A percentile compares a stretch with the other conserved stretches of the same genome.
Evolutionary conservation across 2,113 vertebrate species (phyloP).

Genomic region (Poeciliopsis turrubarensis): DNA sequence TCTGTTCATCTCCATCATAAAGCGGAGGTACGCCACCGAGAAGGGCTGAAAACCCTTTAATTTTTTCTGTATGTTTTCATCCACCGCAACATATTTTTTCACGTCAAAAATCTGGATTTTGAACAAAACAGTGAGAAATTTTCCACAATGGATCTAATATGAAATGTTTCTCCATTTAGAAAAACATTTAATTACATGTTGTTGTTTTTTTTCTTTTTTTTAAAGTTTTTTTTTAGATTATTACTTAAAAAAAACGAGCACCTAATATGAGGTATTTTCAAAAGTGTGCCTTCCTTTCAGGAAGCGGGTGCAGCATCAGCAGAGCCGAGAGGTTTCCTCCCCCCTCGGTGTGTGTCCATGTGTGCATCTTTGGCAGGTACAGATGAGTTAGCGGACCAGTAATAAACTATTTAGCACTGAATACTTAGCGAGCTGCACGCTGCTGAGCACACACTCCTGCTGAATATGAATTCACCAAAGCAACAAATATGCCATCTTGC

Average conservation of each 20-base stretch:
- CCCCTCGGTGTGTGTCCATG: constrained; percentile 19
- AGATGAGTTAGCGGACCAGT: constrained; percentile 51
- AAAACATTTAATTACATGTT: background rate
- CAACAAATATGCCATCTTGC: constrained; percentile 52
- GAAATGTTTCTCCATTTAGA: background rate
- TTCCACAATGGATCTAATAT: background rate
- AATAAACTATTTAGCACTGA: constrained; percentile 62
- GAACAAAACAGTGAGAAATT: background rate
- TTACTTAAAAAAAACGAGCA: background rate
- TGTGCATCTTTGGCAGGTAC: constrained; percentile 35
- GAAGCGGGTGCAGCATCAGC: constrained; percentile 39
- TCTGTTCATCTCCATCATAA: background rate
- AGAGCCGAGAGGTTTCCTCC: constrained; percentile 26
- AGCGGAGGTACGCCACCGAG: background rate
- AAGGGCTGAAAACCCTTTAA: background rate
- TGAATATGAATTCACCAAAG: constrained; percentile 33
- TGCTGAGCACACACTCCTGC: constrained; percentile 57
- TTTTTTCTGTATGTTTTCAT: background rate
- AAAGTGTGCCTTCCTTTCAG: background rate
- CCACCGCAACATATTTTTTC: background rate
- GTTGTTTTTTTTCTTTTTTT: no score
- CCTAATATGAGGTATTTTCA: constrained; percentile 5
- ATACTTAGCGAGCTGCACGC: constrained; percentile 56
- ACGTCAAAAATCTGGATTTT: background rate
- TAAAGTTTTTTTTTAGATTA: background rate